These are phyloP conservation scores for Anser cygnoides DNA, from an alignment of 2,113 vertebrate species.

Conservation along the genomic window DNA sequence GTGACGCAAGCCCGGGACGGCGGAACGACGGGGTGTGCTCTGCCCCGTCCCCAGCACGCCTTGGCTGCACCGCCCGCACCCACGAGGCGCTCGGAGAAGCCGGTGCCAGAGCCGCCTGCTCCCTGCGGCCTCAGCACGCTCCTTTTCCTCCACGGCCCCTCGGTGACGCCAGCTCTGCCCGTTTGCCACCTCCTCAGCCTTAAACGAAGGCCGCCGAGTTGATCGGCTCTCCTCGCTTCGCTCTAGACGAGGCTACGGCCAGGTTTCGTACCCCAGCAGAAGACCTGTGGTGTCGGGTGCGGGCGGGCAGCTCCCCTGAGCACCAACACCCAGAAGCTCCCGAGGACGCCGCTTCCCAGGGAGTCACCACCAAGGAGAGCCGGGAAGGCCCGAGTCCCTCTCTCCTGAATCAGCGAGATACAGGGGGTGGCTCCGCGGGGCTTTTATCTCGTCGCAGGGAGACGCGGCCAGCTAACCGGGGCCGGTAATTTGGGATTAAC, in stretches of 20 bases:
- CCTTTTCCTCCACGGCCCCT: too few species aligned
- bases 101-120: accelerated
- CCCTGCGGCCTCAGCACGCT: neutral
- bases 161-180: too few species aligned
- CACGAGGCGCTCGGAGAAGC: accelerated
- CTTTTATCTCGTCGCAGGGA: accelerated
- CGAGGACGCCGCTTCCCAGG: neutral
- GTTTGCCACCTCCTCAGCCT: too few species aligned
- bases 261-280: neutral
- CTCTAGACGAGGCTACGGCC: accelerated
- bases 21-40: neutral
- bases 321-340: neutral
- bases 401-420: accelerated
- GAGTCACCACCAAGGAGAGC: neutral
- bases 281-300: accelerated
- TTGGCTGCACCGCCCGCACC: neutral
- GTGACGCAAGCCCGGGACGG: neutral
- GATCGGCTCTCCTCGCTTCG: neutral
- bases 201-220: neutral
- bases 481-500: accelerated
- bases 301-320: accelerated
- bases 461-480: accelerated
- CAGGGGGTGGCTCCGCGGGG: accelerated
- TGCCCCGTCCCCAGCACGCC: neutral
- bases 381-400: neutral